Evolutionary conservation across 2,888 invertebrate species (phyloP).

Genomic region (Osmoderma eremita): DNA sequence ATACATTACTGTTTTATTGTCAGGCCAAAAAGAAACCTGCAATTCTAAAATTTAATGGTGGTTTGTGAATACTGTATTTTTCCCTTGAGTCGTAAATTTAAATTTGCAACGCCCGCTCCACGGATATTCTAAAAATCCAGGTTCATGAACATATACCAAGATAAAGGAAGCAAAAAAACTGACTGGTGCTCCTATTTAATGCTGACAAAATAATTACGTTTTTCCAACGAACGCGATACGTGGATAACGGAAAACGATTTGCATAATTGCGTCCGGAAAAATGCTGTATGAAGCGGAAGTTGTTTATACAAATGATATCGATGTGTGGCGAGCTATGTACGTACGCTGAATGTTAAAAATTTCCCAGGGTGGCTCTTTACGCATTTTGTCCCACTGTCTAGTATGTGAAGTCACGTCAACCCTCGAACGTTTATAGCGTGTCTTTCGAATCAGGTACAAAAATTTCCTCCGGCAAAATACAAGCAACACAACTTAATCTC

Average conservation of each 20-base stretch:
- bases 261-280: constrained; percentile 26
- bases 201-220: constrained; percentile 18
- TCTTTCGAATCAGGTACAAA: constrained; percentile 18
- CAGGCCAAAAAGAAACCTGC: no score
- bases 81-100: no score
- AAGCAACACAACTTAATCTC: constrained; percentile 26
- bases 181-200: background rate
- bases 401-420: constrained; percentile 24
- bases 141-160: constrained; percentile 21
- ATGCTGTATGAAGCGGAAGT: constrained; percentile 19
- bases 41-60: no score
- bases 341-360: constrained; percentile 17
- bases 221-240: background rate
- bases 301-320: constrained; percentile 29
- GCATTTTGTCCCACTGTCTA: constrained; percentile 6
- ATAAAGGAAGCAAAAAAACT: constrained; percentile 2
- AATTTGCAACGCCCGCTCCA: no score
- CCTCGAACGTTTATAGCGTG: constrained; percentile 12
- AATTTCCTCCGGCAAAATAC: background rate
- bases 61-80: no score
- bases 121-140: no score
- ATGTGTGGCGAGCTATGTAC: constrained; percentile 13
- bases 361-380: constrained; percentile 18
- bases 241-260: constrained; percentile 25
- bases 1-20: no score